Evolutionary conservation across 2,113 vertebrate species (phyloP).

Genomic region (Triplophysa tibetana): DNA sequence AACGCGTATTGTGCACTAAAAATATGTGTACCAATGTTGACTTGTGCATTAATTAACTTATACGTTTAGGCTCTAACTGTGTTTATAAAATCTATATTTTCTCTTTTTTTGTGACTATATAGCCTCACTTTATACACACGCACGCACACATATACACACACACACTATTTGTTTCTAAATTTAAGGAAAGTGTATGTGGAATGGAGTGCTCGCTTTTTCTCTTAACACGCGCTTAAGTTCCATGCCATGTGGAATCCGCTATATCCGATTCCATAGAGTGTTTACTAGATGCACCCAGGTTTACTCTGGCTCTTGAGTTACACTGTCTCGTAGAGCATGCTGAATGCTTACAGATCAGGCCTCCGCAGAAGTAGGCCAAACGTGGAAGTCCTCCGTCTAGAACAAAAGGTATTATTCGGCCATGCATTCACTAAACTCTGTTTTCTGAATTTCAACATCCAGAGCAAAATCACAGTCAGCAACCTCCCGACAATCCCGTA

Average conservation of each 20-base stretch:
- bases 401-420: constrained; percentile 38
- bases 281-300: constrained; percentile 10
- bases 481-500: constrained; percentile 90
- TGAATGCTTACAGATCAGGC: constrained; percentile 21
- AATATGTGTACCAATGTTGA: no score
- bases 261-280: constrained; percentile 5
- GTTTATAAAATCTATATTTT: no score
- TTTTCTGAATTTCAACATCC: constrained; percentile 79
- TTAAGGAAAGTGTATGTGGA: background rate
- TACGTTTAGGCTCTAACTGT: no score
- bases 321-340: background rate
- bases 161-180: no score
- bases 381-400: constrained; percentile 28
- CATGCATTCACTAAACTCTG: constrained; percentile 56
- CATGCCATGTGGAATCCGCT: background rate
- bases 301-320: background rate
- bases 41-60: no score
- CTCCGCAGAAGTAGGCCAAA: constrained; percentile 30
- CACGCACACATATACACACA: no score
- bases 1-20: no score
- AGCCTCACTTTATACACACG: no score
- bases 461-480: constrained; percentile 85
- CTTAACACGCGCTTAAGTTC: background rate
- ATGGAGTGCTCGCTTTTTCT: background rate
- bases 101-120: no score